These are phyloP conservation scores for Holothuria glaberrima DNA, from an alignment of 35 echinoderm and acorn worm genomes.

Conservation along the genomic window DNA sequence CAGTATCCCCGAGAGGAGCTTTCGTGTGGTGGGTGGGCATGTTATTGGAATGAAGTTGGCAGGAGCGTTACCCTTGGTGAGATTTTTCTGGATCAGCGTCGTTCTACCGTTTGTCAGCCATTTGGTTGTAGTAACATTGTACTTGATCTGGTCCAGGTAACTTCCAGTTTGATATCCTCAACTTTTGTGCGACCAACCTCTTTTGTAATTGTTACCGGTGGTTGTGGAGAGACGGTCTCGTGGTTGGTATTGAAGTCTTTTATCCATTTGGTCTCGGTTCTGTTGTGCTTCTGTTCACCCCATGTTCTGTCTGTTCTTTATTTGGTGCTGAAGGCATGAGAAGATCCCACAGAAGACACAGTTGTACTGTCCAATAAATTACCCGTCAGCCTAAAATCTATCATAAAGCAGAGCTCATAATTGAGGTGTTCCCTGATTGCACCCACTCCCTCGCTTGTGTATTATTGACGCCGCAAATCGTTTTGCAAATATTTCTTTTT, in stretches of 20 bases:
- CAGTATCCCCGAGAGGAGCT: conserved; percentile 7
- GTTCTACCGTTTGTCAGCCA: conserved; percentile 18
- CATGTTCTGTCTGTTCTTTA: not conserved
- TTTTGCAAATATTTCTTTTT: too few relatives aligned
- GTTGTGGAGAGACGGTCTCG: conserved; percentile 34
- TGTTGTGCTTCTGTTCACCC: conserved; percentile 3
- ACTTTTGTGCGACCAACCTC: not conserved
- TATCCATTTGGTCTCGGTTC: conserved; percentile 29
- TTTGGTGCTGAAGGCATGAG: not conserved
- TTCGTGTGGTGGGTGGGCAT: not conserved
- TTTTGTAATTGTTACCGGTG: conserved; percentile 2
- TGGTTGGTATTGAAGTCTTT: conserved; percentile 40
- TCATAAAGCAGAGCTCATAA: too few relatives aligned
- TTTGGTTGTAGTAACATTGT: not conserved
- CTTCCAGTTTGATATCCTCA: conserved; percentile 11
- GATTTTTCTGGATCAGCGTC: not conserved
- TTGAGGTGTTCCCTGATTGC: too few relatives aligned
- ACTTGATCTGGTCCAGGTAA: conserved; percentile 3
- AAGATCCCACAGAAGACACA: too few relatives aligned
- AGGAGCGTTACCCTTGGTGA: not conserved
- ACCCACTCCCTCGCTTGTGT: too few relatives aligned
- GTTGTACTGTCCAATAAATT: too few relatives aligned
- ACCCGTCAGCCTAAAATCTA: too few relatives aligned
- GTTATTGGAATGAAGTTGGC: not conserved
- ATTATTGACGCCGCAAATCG: too few relatives aligned